Percentiles rank a stretch among this genome's conserved stretches.
These are phyloP conservation scores for Eilema sororculum DNA, from an alignment of 2,888 invertebrate species.

Conservation along the genomic window DNA sequence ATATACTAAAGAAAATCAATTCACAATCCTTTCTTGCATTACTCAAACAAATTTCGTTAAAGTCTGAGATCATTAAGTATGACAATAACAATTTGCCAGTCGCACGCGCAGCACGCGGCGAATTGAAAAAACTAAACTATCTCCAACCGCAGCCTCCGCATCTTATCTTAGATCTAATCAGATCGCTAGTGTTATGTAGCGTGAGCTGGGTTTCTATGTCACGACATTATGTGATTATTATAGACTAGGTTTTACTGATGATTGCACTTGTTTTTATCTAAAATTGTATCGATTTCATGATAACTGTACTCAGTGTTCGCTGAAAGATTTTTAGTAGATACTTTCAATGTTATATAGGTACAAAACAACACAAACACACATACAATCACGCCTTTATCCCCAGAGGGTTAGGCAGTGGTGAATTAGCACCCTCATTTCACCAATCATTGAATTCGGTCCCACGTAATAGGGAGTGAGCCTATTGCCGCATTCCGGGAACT, in stretches of 20 bases:
- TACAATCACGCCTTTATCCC: too few species aligned
- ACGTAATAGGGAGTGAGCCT: too few species aligned
- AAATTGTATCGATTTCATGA: constrained; percentile 4
- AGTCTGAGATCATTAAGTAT: constrained; percentile 40
- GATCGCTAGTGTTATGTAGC: constrained; percentile 29
- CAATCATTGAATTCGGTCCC: too few species aligned
- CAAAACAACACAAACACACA: too few species aligned
- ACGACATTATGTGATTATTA: constrained; percentile 18
- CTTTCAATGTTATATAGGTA: too few species aligned
- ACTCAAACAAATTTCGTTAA: constrained; percentile 24
- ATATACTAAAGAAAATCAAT: constrained; percentile 11
- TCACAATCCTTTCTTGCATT: constrained; percentile 13
- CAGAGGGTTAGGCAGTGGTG: too few species aligned
- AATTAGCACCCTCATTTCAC: too few species aligned
- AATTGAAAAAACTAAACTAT: constrained; percentile 38
- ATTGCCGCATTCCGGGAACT: too few species aligned
- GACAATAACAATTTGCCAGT: constrained; percentile 50
- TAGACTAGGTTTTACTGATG: constrained; percentile 3
- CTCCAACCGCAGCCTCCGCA: constrained; percentile 34
- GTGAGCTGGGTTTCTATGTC: constrained; percentile 44
- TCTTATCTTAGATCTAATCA: constrained; percentile 43
- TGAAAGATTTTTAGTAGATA: not conserved
- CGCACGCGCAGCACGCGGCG: constrained; percentile 46
- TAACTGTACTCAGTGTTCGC: not conserved
- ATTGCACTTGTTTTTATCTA: not conserved